These are phyloP conservation scores for Artibeus jamaicensis DNA, from an alignment of 2,797 vertebrate species.

Conservation along the genomic window DNA sequence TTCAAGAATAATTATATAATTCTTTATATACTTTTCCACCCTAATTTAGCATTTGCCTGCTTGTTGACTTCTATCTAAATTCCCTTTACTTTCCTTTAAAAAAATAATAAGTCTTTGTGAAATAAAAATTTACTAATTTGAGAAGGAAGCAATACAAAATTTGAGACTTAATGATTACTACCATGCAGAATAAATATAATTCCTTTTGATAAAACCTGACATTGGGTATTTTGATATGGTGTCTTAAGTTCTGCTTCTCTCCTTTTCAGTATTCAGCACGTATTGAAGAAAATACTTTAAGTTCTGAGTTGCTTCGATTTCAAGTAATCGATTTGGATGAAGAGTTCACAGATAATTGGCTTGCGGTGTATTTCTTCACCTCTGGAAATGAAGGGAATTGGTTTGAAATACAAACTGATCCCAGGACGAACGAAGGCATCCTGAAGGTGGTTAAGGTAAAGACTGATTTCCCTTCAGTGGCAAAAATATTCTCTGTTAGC, in stretches of 20 bases:
- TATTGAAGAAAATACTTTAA: slow-evolving; percentile 90
- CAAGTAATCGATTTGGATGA: slow-evolving; percentile 88
- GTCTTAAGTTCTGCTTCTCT: slow-evolving; percentile 52
- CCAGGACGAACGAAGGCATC: slow-evolving; percentile 90
- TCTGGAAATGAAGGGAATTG: slow-evolving; percentile 92
- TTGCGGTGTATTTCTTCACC: slow-evolving; percentile 86
- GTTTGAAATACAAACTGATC: slow-evolving; percentile 91
- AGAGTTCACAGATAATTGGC: slow-evolving; percentile 88
- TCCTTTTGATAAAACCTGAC: not conserved
- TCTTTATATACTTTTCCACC: not conserved
- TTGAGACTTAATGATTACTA: not conserved
- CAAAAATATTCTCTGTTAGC: not conserved
- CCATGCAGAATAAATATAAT: not conserved
- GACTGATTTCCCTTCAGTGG: slow-evolving; percentile 1
- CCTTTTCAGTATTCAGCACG: slow-evolving; percentile 85
- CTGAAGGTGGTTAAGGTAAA: slow-evolving; percentile 92
- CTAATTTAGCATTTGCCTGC: not conserved
- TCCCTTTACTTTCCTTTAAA: not conserved
- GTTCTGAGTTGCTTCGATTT: slow-evolving; percentile 90
- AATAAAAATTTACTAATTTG: not conserved
- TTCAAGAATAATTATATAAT: not conserved
- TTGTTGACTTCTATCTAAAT: not conserved
- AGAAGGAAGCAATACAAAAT: not conserved
- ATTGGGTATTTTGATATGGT: not conserved
- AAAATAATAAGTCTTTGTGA: not conserved